Base-by-base conservation (phyloP, 2,888 invertebrate genomes). In the Acronicta leporina region DNA sequence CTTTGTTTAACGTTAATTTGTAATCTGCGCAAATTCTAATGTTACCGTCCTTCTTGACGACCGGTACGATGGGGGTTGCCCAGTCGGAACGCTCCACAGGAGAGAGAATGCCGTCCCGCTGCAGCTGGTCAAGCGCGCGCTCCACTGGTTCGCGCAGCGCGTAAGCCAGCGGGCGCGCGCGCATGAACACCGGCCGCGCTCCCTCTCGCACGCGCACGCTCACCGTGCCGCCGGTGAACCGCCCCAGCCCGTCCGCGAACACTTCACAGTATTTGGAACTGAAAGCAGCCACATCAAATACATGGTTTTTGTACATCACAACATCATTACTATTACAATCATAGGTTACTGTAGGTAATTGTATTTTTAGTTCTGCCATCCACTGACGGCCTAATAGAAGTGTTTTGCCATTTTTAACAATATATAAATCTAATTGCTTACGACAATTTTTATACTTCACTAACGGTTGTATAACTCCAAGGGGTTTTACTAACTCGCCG, bases 21-120 rank as follows among this genome's bases (percentile, higher is more conserved):
- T 55, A 81, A 58, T 81, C 79, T 0, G 50, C 77, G 44, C 78
- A 80, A n/a, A 80, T 62, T 14, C 79, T 25, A 3, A 81, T 65
- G 13, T 50, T 74, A 61, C 77, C 80, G 33, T 80, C 77, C 13
- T 67, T 73, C 27, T 79, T 76, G 0, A 77, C 51, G 0, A 79
- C 77, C 0, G 73, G 77, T 3, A 78, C 75, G 10, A 77, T 77
- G 0, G 75, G 75, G 3, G 76, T 79, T 6, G 75, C 79, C 79
- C 80, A 75, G 41, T 78, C 77, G 0, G 78, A 77, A 8, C 56
- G 48, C 1, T 54, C 50, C n/a, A 81, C 77, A 1, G 78, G 77
- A 0, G 72, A 63, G 52, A 76, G 47, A 30, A 78, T 40, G 47
- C 70, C 77, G 33, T 77, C 74, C 5, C 38, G 43, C 49, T 61